Conservation (phyloP, 2,888 invertebrate genomes). For the Cotesia congregata region DNA sequence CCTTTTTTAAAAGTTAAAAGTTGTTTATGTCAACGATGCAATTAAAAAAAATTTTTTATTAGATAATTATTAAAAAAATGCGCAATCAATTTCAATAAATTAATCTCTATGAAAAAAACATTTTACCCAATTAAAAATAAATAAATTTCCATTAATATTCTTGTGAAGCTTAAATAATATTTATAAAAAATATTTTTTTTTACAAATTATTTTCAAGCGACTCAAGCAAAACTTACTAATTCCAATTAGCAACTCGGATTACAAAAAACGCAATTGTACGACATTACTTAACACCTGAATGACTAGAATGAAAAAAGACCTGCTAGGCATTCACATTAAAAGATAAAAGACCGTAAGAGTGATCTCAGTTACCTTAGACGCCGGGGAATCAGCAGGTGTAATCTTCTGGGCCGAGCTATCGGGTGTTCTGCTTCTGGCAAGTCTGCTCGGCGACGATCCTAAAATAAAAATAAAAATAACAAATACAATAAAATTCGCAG, state of each 20-base stretch:
- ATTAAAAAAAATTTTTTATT: no score
- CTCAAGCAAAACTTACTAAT: no score
- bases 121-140: no score
- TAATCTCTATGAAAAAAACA: no score
- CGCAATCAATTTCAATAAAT: no score
- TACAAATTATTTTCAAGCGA: no score
- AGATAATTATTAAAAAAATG: no score
- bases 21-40: no score
- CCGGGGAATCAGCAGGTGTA: slow-evolving; percentile 70
- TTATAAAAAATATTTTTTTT: background rate
- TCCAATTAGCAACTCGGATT: no score
- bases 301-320: slow-evolving; percentile 3
- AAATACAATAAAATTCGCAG: slow-evolving; percentile 21
- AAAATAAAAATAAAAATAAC: slow-evolving; percentile 54
- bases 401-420: slow-evolving; percentile 64
- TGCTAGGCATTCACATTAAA: background rate
- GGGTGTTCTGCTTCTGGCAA: slow-evolving; percentile 71
- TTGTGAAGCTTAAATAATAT: background rate
- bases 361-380: slow-evolving; percentile 70
- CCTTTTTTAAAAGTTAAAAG: no score
- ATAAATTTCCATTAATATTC: no score
- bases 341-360: background rate
- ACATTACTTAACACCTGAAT: background rate
- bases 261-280: background rate
- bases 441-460: slow-evolving; percentile 72